Evolutionary conservation across 2,888 invertebrate species (phyloP), one percentile per base, ranked within the genome.

Genomic region (Capitulum mitella): DNA sequence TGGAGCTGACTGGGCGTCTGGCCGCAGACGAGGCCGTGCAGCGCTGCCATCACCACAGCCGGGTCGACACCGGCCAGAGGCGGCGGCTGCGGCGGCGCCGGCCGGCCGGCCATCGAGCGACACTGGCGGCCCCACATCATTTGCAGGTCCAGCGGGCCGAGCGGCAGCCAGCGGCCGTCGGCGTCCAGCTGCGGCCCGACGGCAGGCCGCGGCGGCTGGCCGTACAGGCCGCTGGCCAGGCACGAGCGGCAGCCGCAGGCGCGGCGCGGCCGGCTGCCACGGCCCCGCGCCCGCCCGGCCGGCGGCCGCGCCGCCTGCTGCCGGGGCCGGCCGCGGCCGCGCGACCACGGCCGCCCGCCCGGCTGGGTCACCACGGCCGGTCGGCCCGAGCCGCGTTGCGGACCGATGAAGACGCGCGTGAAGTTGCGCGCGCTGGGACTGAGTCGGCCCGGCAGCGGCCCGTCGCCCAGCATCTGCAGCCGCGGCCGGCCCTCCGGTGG

Each of bases 161-260:
- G 70, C 40, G 70, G 70, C 37, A 70, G 70, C 70, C 70, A 70
- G 40, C 70, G 70, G 70, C 70, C 70, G 70, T 70, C 70, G 26
- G 40, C 37, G 40, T 70, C 70, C 70, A 37, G 70, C 70, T 70
- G 70, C 37, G 37, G 37, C 37, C 40, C 37, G 70, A 16, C 70
- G n/a, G 40, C 37, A 22, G 19, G 70, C 70, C 2, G 37, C 70
- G 26, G 64, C 22, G 10, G 70, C 70, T 22, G 12, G 16, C 37
- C 70, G 37, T 19, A 64, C 34, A 32, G 34, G 12, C 32, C 64
- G 37, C 40, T 16, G 8, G 37, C 70, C 37, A 26, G 37, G 40
- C 70, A 70, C 70, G 70, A 37, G 37, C 70, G 70, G 14, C 70
- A 70, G 22, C 37, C 10, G 40, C 70, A 70, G 40, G 37, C 14